Evolutionary conservation across 2,888 invertebrate genomes (phyloP), one percentile per base, ranked within the genome.

Genomic region (Drosophila neotestacea): DNA sequence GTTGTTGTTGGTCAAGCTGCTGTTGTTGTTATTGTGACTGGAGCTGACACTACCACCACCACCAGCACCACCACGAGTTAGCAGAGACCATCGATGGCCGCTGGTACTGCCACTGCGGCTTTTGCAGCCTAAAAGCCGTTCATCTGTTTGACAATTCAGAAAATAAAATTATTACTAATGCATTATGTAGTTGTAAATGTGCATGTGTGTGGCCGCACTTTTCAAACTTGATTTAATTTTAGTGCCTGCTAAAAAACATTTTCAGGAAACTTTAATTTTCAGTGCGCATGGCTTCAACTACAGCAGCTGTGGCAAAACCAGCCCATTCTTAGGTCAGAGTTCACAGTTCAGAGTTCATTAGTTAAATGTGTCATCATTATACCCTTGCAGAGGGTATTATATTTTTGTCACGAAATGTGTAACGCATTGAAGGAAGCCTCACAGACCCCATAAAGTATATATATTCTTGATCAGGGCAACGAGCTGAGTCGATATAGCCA

Each of bases 51-150:
- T 46, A 32, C 58, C 54, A 1, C 47, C 61, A 1, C 47, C 61
- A 1, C 58, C 38, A 0, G 34, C 51, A 4, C 66, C 63, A 47
- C 36, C 52, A 30, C 89, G 89, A 13, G 88, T 83, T 13, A 92
- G 77, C 59, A 91, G 62, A 4, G 92, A 91, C 92, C 92, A 92
- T 36, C 91, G 91, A 79, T 91, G 89, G 27, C 89, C 84, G 44
- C 87, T 85, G 68, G 89, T 81, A 61, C 70, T 76, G 70, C 85
- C 89, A 32, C 84, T 84, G 66, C 85, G 89, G 70, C 67, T 88
- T 67, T 89, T 77, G 80, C 76, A 87, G 59, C 79, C 80, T 54
- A 85, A 39, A 46, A 78, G 58, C 22, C 85, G 86, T 55, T 89
- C 90, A 30, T 90, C 90, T 90, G 73, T 32, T 51, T 32, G 13